Evolutionary conservation across 2,888 invertebrate genomes (phyloP).

Genomic region (Ichneumon xanthorius): DNA sequence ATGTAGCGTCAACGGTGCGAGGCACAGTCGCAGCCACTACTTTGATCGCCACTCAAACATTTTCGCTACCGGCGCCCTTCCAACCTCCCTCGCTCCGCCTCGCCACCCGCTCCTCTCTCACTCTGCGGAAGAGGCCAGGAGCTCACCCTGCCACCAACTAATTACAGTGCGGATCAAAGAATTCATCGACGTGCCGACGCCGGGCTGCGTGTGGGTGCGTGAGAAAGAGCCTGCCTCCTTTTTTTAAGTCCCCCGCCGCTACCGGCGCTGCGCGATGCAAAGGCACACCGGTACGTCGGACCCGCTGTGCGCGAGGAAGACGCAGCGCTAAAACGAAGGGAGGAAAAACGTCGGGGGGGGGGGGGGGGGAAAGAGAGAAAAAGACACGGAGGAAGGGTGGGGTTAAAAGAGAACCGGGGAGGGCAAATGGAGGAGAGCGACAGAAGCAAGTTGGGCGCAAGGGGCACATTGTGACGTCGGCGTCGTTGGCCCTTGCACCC

Average conservation of each 20-base stretch:
- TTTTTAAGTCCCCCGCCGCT: conserved; percentile 5
- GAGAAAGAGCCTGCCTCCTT: conserved; percentile 62
- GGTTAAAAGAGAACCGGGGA: conserved; percentile 70
- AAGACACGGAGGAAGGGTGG: conserved; percentile 49
- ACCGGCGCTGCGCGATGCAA: conserved; percentile 53
- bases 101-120: conserved; percentile 48
- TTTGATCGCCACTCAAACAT: conserved; percentile 84
- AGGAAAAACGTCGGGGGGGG: conserved; percentile 65
- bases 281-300: conserved; percentile 50
- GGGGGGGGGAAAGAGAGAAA: conserved; percentile 57
- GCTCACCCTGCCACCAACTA: conserved; percentile 80
- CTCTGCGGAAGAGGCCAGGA: conserved; percentile 63
- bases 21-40: conserved; percentile 78
- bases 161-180: conserved; percentile 84
- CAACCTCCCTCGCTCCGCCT: conserved; percentile 66
- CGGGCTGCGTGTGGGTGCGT: conserved; percentile 72
- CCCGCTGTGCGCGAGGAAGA: conserved; percentile 49
- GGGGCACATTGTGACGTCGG: conserved; percentile 45
- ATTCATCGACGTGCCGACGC: conserved; percentile 79
- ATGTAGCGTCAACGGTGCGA: conserved; percentile 68
- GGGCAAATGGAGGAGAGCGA: conserved; percentile 63
- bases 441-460: conserved; percentile 42
- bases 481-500: conserved; percentile 72
- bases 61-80: conserved; percentile 76
- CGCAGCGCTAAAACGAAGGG: conserved; percentile 67